Percentiles rank a stretch among this genome's conserved stretches.
These are phyloP conservation scores for Phallusia fumigata DNA, from an alignment of 23 tunicate genomes.

Conservation along the genomic window DNA sequence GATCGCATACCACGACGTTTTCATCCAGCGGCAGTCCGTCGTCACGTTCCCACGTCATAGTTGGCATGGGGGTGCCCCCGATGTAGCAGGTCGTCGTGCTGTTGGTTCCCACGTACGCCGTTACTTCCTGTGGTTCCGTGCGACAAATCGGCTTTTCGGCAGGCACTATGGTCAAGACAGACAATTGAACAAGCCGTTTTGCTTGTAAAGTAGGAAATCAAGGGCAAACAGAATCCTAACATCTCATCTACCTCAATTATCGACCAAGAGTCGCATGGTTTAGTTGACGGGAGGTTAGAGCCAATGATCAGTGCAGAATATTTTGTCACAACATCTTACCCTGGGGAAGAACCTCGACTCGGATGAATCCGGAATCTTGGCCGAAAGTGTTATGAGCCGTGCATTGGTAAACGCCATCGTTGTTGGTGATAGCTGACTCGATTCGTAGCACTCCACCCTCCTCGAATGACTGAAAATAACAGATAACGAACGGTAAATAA, in stretches of 20 bases:
- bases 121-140: slow-evolving; percentile 77
- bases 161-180: background rate
- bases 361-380: slow-evolving; percentile 30
- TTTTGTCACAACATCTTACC: slow-evolving; percentile 25
- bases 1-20: slow-evolving; percentile 56
- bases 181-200: background rate
- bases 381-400: slow-evolving; percentile 60
- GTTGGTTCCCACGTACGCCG: slow-evolving; percentile 83
- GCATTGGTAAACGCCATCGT: slow-evolving; percentile 69
- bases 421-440: slow-evolving; percentile 27
- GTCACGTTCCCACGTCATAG: slow-evolving; percentile 62
- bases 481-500: no score
- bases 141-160: slow-evolving; percentile 77
- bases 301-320: background rate
- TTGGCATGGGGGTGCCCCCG: slow-evolving; percentile 76
- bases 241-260: no score
- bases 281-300: no score
- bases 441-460: slow-evolving; percentile 40
- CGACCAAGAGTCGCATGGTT: no score
- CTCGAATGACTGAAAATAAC: slow-evolving; percentile 32
- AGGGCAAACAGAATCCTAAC: no score
- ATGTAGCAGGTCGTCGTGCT: slow-evolving; percentile 71
- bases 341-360: slow-evolving; percentile 35
- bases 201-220: no score
- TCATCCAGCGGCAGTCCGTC: slow-evolving; percentile 44